Base-by-base conservation (phyloP, 2,888 invertebrate species). In the Linyphia triangularis region DNA sequence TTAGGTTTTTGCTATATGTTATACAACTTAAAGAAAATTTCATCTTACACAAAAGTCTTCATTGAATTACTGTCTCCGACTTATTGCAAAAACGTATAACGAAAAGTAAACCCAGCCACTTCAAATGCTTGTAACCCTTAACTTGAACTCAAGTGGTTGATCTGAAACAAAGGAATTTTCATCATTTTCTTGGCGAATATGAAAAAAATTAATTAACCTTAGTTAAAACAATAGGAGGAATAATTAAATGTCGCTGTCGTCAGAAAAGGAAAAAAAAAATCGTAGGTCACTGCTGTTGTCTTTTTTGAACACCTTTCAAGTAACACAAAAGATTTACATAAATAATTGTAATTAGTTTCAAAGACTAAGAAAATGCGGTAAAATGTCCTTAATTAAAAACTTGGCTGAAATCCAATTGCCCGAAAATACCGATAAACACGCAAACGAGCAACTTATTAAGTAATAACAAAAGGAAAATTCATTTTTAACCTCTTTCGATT, bases 111-210 rank as follows among this genome's bases (percentile, higher is more conserved):
- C 61, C 22, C 22, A 37, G 24, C 33, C 81, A 61, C 82, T 82
- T 63, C 82, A 79, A 79, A 51, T 19, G 65, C 24, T 65, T 24
- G 63, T 24, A 51, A 61, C 57, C 30, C 57, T 73, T 16, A 26
- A 22, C 10, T 37, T 22, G 22, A 30, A 79, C 28, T 63, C 19
- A 43, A 63, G 72, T 72, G 59, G 61, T 4, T 63, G 72, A 72
- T 16, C 22, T 28, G 37, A 59, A 63, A 82, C 82, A 82, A 82
- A 59, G 72, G 82, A 82, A 82, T 72, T n/a, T 72, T 28, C 61
- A 61, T 30, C 33, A 10, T 51, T 59, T 79, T 57, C 78, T 72
- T 51, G 61, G 91, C 94, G 57, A 79, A 59, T 22, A 30, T 40
- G 40, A 69, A 84, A 86, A 88, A 81, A 81, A 2, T 81, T 81